phyloP scores from a whole-genome alignment of 2,888 invertebrate species.

The Yponomeuta evonymella region DNA sequence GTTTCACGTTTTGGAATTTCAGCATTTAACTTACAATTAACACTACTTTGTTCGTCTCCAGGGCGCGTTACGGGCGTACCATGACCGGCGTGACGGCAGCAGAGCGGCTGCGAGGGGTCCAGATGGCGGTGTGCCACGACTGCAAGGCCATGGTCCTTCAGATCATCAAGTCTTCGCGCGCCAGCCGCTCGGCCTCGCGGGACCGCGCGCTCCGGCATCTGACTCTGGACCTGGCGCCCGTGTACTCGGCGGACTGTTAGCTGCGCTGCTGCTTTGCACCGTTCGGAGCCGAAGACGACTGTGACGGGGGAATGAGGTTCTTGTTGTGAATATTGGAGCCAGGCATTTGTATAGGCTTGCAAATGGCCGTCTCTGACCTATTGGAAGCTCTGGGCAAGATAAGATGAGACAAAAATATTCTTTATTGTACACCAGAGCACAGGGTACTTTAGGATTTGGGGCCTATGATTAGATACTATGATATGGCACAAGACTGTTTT shows the following conservation, averaged over 20 bases:
- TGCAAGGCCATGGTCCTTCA: constrained; percentile 96
- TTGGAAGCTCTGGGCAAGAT: too few relatives aligned
- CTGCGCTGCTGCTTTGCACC: constrained; percentile 7
- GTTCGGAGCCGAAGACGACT: neutral
- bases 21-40: neutral
- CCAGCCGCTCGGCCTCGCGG: constrained; percentile 87
- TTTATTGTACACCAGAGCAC: too few relatives aligned
- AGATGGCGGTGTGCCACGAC: constrained; percentile 95
- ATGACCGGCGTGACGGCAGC: constrained; percentile 72
- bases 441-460: too few relatives aligned
- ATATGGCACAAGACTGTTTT: too few relatives aligned
- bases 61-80: constrained; percentile 79
- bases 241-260: constrained; percentile 78
- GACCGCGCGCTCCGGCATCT: constrained; percentile 88
- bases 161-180: constrained; percentile 92
- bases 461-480: too few relatives aligned
- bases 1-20: too few relatives aligned
- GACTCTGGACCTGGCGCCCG: constrained; percentile 89
- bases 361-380: too few relatives aligned
- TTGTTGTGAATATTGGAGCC: too few relatives aligned
- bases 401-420: too few relatives aligned
- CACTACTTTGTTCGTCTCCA: constrained; percentile 33
- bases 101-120: constrained; percentile 83
- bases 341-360: too few relatives aligned
- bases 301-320: too few relatives aligned